These are phyloP conservation scores for Amaurobius ferox DNA, from an alignment of 2,888 invertebrate species.

Conservation along the genomic window DNA sequence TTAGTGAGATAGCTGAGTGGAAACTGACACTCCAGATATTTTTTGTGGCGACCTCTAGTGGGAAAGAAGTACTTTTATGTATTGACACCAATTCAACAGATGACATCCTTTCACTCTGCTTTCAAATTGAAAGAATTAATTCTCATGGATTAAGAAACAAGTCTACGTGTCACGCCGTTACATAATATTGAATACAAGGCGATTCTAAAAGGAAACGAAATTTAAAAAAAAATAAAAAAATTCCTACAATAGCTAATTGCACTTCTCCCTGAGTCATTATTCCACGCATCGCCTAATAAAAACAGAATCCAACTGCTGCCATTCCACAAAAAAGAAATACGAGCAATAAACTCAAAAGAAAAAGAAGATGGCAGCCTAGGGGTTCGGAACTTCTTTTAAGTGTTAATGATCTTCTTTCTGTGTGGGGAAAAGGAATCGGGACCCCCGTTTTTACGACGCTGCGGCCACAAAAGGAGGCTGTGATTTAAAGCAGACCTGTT, in stretches of 20 bases:
- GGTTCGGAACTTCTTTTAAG: slow-evolving; percentile 50
- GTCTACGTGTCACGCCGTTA: too few relatives aligned
- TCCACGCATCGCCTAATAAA: neutral
- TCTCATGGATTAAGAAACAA: too few relatives aligned
- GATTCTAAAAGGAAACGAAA: too few relatives aligned
- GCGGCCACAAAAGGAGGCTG: slow-evolving; percentile 44
- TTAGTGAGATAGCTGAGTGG: too few relatives aligned
- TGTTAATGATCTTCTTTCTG: slow-evolving; percentile 41
- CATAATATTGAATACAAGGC: too few relatives aligned
- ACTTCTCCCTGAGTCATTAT: neutral
- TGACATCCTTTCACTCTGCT: too few relatives aligned
- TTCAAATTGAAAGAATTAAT: too few relatives aligned
- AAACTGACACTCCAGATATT: too few relatives aligned
- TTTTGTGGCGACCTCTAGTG: too few relatives aligned
- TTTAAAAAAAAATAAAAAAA: too few relatives aligned
- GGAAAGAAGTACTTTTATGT: too few relatives aligned
- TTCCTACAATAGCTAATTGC: neutral
- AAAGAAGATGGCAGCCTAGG: slow-evolving; percentile 23
- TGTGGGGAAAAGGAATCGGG: neutral
- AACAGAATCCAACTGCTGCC: neutral
- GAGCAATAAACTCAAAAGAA: slow-evolving; percentile 4
- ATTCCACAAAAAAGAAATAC: neutral
- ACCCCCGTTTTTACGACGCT: slow-evolving; percentile 36
- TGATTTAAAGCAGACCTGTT: slow-evolving; percentile 63
- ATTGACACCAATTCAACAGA: too few relatives aligned